Conservation (phyloP, 2,888 invertebrate genomes). For the Pseudococcus longispinus region DNA sequence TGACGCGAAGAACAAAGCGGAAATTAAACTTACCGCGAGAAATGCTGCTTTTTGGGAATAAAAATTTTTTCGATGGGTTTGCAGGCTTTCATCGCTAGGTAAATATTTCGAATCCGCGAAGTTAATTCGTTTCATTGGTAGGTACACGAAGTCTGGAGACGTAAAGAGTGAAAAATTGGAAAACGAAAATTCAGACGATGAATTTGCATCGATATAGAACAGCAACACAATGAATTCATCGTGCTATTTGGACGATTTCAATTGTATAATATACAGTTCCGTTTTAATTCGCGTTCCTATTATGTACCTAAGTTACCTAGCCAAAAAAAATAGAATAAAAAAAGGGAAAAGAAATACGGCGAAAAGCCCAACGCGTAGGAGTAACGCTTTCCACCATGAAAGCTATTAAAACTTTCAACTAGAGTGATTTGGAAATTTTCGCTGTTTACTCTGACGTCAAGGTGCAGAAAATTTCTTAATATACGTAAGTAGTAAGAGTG, state of each 20-base stretch:
- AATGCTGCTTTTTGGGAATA: constrained; percentile 3
- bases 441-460: constrained; percentile 36
- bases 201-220: background rate
- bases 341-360: background rate
- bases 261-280: background rate
- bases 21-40: constrained; percentile 13
- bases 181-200: background rate
- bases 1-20: constrained; percentile 18
- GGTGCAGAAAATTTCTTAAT: constrained; percentile 23
- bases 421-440: constrained; percentile 47
- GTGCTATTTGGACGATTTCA: background rate
- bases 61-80: background rate
- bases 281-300: background rate
- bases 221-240: background rate
- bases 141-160: background rate
- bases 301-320: background rate
- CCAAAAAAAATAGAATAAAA: background rate
- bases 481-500: background rate
- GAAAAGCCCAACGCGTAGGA: constrained; percentile 12
- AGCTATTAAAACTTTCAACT: constrained; percentile 52
- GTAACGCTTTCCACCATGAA: constrained; percentile 43
- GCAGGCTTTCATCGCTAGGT: background rate
- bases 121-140: background rate
- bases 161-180: background rate
- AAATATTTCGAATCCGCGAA: background rate